Conservation (phyloP, 2,113 vertebrate species). For the Bambusicola thoracicus region DNA sequence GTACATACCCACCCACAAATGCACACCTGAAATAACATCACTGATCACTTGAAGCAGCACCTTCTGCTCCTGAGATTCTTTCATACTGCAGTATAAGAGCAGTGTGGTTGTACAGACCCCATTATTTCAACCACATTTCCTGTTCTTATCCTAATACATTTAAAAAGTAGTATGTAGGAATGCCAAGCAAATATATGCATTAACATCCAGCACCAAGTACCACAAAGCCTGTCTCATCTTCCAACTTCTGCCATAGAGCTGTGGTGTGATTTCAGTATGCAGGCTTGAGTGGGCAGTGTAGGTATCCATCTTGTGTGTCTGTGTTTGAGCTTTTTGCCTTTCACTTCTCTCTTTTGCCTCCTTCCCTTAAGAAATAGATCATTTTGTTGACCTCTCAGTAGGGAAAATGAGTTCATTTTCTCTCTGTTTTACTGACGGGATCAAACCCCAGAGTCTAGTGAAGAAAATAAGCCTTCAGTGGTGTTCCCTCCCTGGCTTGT, state of each 20-base stretch:
- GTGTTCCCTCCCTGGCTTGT: not conserved
- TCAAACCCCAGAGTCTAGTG: not conserved
- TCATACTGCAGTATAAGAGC: not conserved
- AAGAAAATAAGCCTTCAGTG: rapidly evolving
- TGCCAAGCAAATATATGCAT: not conserved
- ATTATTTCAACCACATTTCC: not conserved
- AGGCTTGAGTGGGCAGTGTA: not conserved
- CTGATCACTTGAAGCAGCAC: not conserved
- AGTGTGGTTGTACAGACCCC: not conserved
- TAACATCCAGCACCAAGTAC: not conserved
- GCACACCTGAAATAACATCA: not conserved
- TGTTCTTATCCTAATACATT: not conserved
- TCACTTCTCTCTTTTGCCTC: not conserved
- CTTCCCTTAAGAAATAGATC: not conserved
- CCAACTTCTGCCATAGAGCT: not conserved
- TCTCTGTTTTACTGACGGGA: not conserved
- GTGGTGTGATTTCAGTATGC: not conserved
- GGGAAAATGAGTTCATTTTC: not conserved
- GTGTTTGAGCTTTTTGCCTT: not conserved
- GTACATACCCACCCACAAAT: not conserved
- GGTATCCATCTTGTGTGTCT: not conserved
- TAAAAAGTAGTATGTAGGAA: not conserved
- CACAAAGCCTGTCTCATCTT: not conserved
- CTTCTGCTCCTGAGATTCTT: not conserved
- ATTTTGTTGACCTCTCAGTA: not conserved